Evolutionary conservation across 2,797 vertebrate genomes (phyloP).

Genomic region (Ambastaia sidthimunki): DNA sequence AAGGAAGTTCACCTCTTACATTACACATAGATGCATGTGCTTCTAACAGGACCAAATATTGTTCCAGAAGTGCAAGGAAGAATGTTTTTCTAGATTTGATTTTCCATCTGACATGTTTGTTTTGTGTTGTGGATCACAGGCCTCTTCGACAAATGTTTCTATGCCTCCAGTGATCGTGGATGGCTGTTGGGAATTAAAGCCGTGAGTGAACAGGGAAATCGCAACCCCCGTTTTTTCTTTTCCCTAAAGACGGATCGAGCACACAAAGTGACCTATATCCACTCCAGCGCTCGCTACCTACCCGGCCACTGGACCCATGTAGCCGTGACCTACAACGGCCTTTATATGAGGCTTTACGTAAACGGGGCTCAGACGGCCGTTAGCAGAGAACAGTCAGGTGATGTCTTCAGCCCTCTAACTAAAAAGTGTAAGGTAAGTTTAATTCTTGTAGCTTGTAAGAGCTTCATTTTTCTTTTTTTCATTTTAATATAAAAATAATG

Average conservation of each 20-base stretch:
- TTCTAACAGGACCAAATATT: too few relatives aligned
- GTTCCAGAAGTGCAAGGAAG: not conserved
- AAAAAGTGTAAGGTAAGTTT: slow-evolving; percentile 85
- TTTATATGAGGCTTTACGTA: slow-evolving; percentile 92
- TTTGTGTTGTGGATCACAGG: slow-evolving; percentile 70
- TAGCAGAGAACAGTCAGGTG: slow-evolving; percentile 92
- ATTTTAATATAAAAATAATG: too few relatives aligned
- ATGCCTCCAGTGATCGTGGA: slow-evolving; percentile 94
- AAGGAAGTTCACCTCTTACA: too few relatives aligned
- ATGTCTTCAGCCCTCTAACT: slow-evolving; percentile 92
- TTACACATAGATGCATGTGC: too few relatives aligned
- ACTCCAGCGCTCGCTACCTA: slow-evolving; percentile 87
- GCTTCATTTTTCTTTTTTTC: not conserved
- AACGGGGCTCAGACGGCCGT: slow-evolving; percentile 94
- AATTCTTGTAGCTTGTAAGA: slow-evolving; percentile 2
- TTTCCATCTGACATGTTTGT: not conserved
- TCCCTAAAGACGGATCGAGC: slow-evolving; percentile 97
- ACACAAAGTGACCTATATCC: slow-evolving; percentile 91
- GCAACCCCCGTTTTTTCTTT: slow-evolving; percentile 97
- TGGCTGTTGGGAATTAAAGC: slow-evolving; percentile 97
- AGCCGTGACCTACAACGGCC: slow-evolving; percentile 90
- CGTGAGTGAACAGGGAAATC: slow-evolving; percentile 90
- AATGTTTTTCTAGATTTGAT: not conserved
- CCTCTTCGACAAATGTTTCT: slow-evolving; percentile 99
- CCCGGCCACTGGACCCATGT: slow-evolving; percentile 93